Percentiles rank a stretch among this genome's conserved stretches.
Conservation (phyloP, 1,140 invertebrate genomes). For the Caenorhabditis briggsae region DNA sequence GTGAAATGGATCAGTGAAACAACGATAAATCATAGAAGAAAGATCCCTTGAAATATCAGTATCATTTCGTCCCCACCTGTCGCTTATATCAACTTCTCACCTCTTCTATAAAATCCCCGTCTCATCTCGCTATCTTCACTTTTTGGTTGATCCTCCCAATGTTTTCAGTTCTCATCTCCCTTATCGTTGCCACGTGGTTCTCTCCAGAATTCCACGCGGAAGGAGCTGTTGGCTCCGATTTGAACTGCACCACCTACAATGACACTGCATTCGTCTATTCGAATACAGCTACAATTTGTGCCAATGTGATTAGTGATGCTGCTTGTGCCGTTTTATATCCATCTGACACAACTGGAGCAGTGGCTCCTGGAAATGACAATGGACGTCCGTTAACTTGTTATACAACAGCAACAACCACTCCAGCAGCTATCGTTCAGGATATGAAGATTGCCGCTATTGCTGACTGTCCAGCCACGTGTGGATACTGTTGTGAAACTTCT, state of each 20-base stretch:
- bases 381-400: background rate
- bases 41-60: background rate
- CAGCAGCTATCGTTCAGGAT: slow-evolving; percentile 27
- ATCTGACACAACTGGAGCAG: background rate
- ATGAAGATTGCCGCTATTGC: slow-evolving; percentile 24
- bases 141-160: background rate
- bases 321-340: background rate
- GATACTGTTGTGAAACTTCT: slow-evolving; percentile 30
- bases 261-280: background rate
- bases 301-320: background rate
- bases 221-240: background rate
- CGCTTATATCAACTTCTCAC: background rate
- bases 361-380: background rate
- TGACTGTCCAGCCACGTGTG: slow-evolving; percentile 34
- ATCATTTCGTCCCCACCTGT: background rate
- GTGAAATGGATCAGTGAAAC: background rate
- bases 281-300: background rate
- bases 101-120: background rate
- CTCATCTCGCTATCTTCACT: background rate
- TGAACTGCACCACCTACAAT: background rate
- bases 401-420: slow-evolving; percentile 2
- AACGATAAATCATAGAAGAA: background rate
- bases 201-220: slow-evolving; percentile 12
- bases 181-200: background rate
- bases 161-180: background rate